Percentiles rank a stretch among this genome's conserved stretches.
Conservation (phyloP, 2,888 invertebrate species). For the Candidula unifasciata region DNA sequence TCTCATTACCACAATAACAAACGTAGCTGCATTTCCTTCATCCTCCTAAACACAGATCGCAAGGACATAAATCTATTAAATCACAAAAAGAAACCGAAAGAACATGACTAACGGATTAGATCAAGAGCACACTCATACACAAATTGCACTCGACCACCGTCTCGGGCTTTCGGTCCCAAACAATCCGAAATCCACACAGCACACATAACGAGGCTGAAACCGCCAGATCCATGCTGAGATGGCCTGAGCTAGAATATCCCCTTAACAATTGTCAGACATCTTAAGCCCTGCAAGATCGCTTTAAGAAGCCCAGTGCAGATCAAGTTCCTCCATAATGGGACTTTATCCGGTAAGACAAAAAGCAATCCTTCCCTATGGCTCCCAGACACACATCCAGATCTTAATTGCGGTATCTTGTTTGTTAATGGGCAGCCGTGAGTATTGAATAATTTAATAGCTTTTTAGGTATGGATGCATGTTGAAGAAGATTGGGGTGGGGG, state of each 20-base stretch:
- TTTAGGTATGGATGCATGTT: background rate
- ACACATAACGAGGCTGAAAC: background rate
- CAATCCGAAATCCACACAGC: background rate
- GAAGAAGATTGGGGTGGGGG: too few relatives aligned
- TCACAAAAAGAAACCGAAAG: too few relatives aligned
- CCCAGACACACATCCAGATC: background rate
- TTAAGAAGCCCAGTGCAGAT: slow-evolving; percentile 29
- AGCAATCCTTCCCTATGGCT: slow-evolving; percentile 11
- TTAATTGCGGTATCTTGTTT: slow-evolving; percentile 17
- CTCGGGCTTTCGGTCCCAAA: background rate
- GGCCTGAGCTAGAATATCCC: background rate
- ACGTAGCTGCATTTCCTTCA: too few relatives aligned
- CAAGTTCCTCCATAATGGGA: slow-evolving; percentile 17
- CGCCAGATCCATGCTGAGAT: slow-evolving; percentile 2
- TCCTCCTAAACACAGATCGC: too few relatives aligned
- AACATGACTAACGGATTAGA: background rate
- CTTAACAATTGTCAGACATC: background rate
- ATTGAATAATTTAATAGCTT: slow-evolving; percentile 10
- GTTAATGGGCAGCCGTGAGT: background rate
- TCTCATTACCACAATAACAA: too few relatives aligned
- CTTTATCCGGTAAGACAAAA: slow-evolving; percentile 11
- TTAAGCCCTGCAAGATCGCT: slow-evolving; percentile 4
- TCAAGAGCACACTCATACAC: background rate
- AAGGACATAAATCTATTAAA: too few relatives aligned
- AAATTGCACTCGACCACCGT: background rate